Evolutionary conservation across 2,888 invertebrate species (phyloP), one percentile per base, ranked within the genome.

Genomic region (Cartodere bifasciata): DNA sequence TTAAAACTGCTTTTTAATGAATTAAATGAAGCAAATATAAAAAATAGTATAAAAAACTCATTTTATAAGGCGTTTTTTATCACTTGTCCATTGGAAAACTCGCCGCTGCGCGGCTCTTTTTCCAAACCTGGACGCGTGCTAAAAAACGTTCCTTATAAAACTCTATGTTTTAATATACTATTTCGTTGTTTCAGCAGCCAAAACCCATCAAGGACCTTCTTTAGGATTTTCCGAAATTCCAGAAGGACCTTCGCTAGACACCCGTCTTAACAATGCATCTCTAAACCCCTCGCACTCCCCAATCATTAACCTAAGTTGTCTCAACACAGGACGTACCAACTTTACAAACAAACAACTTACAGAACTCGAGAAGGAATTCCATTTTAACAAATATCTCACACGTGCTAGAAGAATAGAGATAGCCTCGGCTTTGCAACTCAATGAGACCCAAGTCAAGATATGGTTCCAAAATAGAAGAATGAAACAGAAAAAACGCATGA

Each of bases 271-370:
- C n/a, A n/a, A n/a, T n/a, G 6, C 28, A 5, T 9, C 16, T 15
- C 5, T 12, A 6, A 27, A 27, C 15, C 28, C n/a, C n/a, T n/a
- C n/a, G n/a, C n/a, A n/a, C n/a, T n/a, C n/a, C n/a, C n/a, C n/a
- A n/a, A n/a, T n/a, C n/a, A n/a, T 57, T 13, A 56, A 52, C 28
- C 54, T 64, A 25, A 66, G 62, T 40, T 64, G 64, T 37, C 52
- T 69, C 42, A 86, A 85, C 65, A 86, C 88, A 9, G 94, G 94
- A 17, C 72, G 98, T 31, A 98, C 98, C 21, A 98, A 98, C 66
- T 98, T 98, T 68, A 95, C 95, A 44, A 98, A 97, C 64, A 97
- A 97, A 63, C 98, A 98, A 60, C 75, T 98, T 41, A 98, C 97
- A 2, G 98, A 98, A 62, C 70, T 98, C 43, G 98, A 98, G 60